Conservation (phyloP, 1,140 invertebrate genomes). For the fruit fly (Drosophila melanogaster) region DNA sequence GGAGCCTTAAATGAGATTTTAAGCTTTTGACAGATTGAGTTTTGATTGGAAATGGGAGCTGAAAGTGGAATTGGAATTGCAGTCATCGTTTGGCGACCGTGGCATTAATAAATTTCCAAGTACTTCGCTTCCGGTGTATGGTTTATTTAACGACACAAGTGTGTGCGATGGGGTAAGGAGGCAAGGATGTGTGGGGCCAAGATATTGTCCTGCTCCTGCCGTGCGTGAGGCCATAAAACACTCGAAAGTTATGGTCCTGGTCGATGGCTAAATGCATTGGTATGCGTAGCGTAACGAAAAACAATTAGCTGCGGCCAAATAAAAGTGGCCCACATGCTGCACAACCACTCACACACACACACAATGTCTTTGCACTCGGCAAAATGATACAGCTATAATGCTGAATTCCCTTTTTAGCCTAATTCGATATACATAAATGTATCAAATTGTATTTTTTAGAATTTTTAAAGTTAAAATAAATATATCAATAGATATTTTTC, state of each 20-base stretch:
- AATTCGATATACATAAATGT: too few relatives aligned
- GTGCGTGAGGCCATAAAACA: slow-evolving; percentile 79
- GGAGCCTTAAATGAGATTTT: slow-evolving; percentile 56
- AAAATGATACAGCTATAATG: background rate
- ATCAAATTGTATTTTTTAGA: too few relatives aligned
- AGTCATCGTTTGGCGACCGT: slow-evolving; percentile 27
- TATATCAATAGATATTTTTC: too few relatives aligned
- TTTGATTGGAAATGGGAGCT: slow-evolving; percentile 34
- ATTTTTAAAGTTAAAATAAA: too few relatives aligned
- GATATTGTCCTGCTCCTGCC: slow-evolving; percentile 79
- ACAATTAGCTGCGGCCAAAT: slow-evolving; percentile 81
- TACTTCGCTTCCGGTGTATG: slow-evolving; percentile 58
- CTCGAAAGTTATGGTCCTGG: slow-evolving; percentile 74
- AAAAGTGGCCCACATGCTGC: slow-evolving; percentile 47
- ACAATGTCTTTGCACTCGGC: background rate
- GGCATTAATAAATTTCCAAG: slow-evolving; percentile 77
- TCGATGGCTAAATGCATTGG: slow-evolving; percentile 73
- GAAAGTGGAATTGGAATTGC: slow-evolving; percentile 33
- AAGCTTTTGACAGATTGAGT: slow-evolving; percentile 44
- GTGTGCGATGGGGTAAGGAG: slow-evolving; percentile 10
- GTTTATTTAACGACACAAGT: slow-evolving; percentile 73
- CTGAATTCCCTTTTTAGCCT: too few relatives aligned
- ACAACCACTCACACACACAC: background rate
- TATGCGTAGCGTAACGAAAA: slow-evolving; percentile 80
- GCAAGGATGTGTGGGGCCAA: slow-evolving; percentile 33